Percentiles rank a stretch among this genome's conserved stretches.
phyloP scores from a whole-genome alignment of 2,888 invertebrate genomes.

The Carterocephalus palaemon region DNA sequence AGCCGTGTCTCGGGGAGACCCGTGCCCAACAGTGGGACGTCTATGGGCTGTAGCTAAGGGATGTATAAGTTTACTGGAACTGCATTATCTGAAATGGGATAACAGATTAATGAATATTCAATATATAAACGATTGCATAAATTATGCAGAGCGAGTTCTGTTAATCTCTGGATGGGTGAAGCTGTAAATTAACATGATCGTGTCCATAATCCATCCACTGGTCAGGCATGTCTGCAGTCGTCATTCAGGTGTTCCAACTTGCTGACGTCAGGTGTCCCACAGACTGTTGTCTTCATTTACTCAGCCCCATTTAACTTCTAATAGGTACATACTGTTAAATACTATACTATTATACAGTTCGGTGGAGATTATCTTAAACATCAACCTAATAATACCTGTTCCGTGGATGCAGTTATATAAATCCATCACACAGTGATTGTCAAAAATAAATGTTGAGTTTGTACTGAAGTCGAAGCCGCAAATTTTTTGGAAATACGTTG shows the following conservation, averaged over 20 bases:
- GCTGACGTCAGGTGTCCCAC: background rate
- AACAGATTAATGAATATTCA: too few relatives aligned
- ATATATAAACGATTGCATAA: too few relatives aligned
- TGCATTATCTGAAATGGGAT: too few relatives aligned
- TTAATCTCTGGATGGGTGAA: too few relatives aligned
- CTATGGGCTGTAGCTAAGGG: too few relatives aligned
- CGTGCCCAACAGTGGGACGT: too few relatives aligned
- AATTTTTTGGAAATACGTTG: slow-evolving; percentile 65
- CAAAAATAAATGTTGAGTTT: slow-evolving; percentile 59
- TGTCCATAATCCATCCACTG: too few relatives aligned
- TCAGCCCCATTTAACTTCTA: background rate
- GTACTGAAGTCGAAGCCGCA: slow-evolving; percentile 53
- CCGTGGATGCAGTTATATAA: slow-evolving; percentile 63
- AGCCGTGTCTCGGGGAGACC: too few relatives aligned
- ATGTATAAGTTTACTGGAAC: too few relatives aligned
- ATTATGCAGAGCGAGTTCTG: too few relatives aligned
- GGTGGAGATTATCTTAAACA: slow-evolving; percentile 10
- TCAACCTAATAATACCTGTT: slow-evolving; percentile 41
- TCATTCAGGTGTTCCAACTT: background rate
- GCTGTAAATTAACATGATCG: background rate
- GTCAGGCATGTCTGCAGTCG: background rate
- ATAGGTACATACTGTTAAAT: background rate
- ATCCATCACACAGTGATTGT: slow-evolving; percentile 70
- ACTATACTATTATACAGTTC: background rate
- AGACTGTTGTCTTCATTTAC: background rate